Percentiles rank a stretch among this genome's conserved stretches.
Evolutionary conservation across 2,888 invertebrate species (phyloP).

Genomic region (Hyposoter didymator): DNA sequence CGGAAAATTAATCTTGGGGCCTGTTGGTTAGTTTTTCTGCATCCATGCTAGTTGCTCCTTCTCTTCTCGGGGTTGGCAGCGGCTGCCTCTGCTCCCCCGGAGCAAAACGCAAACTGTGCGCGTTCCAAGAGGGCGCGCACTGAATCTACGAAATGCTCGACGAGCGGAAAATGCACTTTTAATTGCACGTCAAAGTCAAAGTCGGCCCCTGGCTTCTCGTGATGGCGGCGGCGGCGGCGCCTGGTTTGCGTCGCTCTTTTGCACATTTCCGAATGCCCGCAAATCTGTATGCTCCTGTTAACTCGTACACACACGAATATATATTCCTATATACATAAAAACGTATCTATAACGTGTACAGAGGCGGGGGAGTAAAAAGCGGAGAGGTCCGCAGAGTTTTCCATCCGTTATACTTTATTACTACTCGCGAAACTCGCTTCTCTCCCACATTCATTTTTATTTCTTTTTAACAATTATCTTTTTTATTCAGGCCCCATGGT

Average conservation of each 20-base stretch:
- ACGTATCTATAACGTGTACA: background rate
- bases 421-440: constrained; percentile 1
- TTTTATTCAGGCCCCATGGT: background rate
- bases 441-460: background rate
- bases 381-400: constrained; percentile 11
- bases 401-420: constrained; percentile 22
- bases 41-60: background rate
- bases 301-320: background rate
- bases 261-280: constrained; percentile 39
- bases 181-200: constrained; percentile 80
- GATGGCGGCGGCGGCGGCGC: constrained; percentile 44
- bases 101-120: constrained; percentile 44
- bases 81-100: background rate
- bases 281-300: background rate
- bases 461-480: background rate
- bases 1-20: constrained; percentile 23
- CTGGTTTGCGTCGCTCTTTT: constrained; percentile 42
- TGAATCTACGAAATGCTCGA: constrained; percentile 75
- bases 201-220: constrained; percentile 54
- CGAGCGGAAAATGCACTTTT: constrained; percentile 80
- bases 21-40: constrained; percentile 1
- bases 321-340: background rate
- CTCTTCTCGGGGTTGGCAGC: background rate
- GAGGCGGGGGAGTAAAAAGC: constrained; percentile 1
- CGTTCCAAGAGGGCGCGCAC: constrained; percentile 50